Evolutionary conservation across 1,140 invertebrate genomes (phyloP), one percentile per base, ranked within the genome.

Genomic region (Hermetia illucens): DNA sequence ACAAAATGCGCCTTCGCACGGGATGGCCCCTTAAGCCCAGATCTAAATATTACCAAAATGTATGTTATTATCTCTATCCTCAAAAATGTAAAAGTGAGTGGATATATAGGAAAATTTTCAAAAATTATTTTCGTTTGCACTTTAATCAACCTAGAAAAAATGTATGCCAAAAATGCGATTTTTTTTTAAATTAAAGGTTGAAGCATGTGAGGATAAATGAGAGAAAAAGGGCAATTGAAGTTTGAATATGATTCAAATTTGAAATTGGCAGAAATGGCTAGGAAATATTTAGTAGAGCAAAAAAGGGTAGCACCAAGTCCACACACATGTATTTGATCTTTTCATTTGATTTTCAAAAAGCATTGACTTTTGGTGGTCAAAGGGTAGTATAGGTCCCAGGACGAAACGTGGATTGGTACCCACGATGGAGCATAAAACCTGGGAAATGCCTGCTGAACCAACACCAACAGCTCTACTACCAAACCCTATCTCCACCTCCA

Each of bases 81-180:
- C n/a, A n/a, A n/a, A n/a, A n/a, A n/a, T n/a, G n/a, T n/a, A n/a
- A n/a, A n/a, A 49, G 45, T 40, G 36, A 50, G 19, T 43, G 30
- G 21, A 44, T 24, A 37, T 51, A 49, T 19, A 45, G 42, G 21
- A 43, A 45, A 40, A 48, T 50, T 13, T 46, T 50, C 40, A 43
- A 46, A 38, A 38, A 32, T 18, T 40, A 49, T 42, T 52, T 52
- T 42, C 40, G 50, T 22, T 45, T 47, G 41, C 30, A 42, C 33
- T 50, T 52, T 38, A 39, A 50, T 30, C 16, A 36, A 20, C 42
- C 45, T 32, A 34, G 38, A 34, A 51, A 49, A 46, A 45, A 50
- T 40, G 48, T 42, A 21, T 49, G 44, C 33, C 10, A 9, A 39
- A 47, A 39, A 42, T 41, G 40, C 35, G 38, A 47, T 37, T 41